Evolutionary conservation across 2,797 vertebrate species (phyloP).

Genomic region (Leptatherina wallacei): DNA sequence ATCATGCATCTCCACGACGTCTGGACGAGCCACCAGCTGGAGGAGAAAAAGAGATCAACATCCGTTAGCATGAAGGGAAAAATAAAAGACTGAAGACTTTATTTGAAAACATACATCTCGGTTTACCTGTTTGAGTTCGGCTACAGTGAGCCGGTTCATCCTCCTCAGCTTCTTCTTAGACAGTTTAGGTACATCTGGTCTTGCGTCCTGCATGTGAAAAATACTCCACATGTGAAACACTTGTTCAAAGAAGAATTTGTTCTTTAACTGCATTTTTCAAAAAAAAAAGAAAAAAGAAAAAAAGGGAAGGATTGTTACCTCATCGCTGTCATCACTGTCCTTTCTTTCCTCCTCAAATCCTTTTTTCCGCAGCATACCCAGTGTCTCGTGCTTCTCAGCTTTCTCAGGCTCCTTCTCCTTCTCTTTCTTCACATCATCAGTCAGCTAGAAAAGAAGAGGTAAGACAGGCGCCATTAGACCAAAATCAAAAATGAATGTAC

Average conservation of each 20-base stretch:
- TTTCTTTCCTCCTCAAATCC: constrained; percentile 90
- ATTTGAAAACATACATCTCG: background rate
- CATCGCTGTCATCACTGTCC: constrained; percentile 91
- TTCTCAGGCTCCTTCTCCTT: constrained; percentile 95
- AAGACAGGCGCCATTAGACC: rapidly evolving
- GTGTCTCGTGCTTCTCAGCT: constrained; percentile 83
- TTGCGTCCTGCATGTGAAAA: constrained; percentile 82
- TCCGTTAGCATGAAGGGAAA: background rate
- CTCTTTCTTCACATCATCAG: constrained; percentile 93
- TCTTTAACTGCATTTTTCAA: rapidly evolving
- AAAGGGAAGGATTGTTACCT: constrained; percentile 65
- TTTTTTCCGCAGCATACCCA: constrained; percentile 86
- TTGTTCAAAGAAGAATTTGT: background rate
- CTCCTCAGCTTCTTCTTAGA: constrained; percentile 96
- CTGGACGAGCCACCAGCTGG: constrained; percentile 91
- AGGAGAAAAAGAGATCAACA: background rate
- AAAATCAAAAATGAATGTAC: background rate
- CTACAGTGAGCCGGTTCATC: constrained; percentile 94
- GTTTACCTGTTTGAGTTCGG: constrained; percentile 94
- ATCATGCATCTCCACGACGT: constrained; percentile 97
- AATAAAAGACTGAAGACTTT: background rate
- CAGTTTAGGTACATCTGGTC: constrained; percentile 88
- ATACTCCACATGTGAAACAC: background rate
- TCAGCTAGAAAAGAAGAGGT: constrained; percentile 77
- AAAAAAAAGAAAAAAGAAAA: background rate